These are phyloP conservation scores for Semotilus atromaculatus DNA, from an alignment of 2,797 vertebrate genomes.

Conservation along the genomic window DNA sequence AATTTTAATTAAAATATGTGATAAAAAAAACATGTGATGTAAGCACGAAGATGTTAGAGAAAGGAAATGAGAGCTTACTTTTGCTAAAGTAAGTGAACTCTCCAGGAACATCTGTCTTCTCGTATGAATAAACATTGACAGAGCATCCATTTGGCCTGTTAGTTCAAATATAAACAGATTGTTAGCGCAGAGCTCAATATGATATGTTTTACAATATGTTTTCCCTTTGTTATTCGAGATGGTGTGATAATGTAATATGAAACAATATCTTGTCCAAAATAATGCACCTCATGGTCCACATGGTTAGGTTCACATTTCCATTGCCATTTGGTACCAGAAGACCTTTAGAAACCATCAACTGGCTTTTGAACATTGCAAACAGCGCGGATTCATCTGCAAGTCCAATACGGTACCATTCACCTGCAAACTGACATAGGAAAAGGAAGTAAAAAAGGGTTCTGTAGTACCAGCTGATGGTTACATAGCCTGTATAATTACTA, in stretches of 20 bases:
- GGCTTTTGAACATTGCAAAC: slow-evolving; percentile 39
- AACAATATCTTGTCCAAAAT: background rate
- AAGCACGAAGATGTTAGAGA: background rate
- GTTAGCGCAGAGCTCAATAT: background rate
- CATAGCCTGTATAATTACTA: background rate
- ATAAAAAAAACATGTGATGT: background rate
- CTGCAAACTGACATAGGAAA: slow-evolving; percentile 58
- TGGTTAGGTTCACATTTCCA: slow-evolving; percentile 59
- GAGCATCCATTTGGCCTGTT: slow-evolving; percentile 53
- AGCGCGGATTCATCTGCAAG: slow-evolving; percentile 49
- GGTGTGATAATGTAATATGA: background rate
- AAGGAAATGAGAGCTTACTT: slow-evolving; percentile 47
- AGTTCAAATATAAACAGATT: slow-evolving; percentile 9
- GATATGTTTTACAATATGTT: background rate
- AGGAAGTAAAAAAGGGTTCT: background rate
- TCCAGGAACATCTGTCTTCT: slow-evolving; percentile 58
- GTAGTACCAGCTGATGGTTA: no score
- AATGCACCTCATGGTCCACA: slow-evolving; percentile 52
- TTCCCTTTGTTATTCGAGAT: background rate
- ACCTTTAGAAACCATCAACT: slow-evolving; percentile 45
- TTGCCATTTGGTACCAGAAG: slow-evolving; percentile 42
- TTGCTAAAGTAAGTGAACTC: slow-evolving; percentile 59
- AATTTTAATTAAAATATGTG: background rate
- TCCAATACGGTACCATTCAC: slow-evolving; percentile 63
- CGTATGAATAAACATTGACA: slow-evolving; percentile 44